phyloP scores from a whole-genome alignment of 2,888 invertebrate genomes.

The Teleogryllus oceanicus region DNA sequence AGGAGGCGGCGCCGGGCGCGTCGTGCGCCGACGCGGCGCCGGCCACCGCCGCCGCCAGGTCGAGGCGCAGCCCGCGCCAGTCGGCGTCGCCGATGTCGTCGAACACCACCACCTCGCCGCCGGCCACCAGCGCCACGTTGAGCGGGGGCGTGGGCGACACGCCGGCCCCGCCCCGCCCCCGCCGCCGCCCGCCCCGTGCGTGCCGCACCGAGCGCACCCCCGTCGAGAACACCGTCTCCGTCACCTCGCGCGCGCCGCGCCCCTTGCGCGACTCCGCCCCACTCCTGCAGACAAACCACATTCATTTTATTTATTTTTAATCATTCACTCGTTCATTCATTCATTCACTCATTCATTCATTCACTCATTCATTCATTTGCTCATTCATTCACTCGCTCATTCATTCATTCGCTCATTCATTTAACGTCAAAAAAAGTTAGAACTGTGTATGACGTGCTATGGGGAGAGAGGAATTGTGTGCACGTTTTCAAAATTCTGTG shows the following conservation, averaged over 20 bases:
- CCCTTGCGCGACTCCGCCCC: conserved; percentile 47
- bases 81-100: conserved; percentile 72
- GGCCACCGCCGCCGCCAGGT: conserved; percentile 24
- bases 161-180: conserved; percentile 45
- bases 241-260: conserved; percentile 54
- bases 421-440: too few relatives aligned
- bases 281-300: background rate
- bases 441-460: too few relatives aligned
- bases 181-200: conserved; percentile 49
- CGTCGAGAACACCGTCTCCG: conserved; percentile 60
- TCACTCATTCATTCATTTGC: too few relatives aligned
- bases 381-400: too few relatives aligned
- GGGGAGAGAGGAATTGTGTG: too few relatives aligned
- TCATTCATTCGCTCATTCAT: too few relatives aligned
- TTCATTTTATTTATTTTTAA: too few relatives aligned
- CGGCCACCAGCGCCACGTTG: conserved; percentile 60
- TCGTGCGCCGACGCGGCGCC: conserved; percentile 21
- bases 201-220: conserved; percentile 59
- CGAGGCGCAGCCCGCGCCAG: conserved; percentile 37
- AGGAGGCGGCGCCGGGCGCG: conserved; percentile 37
- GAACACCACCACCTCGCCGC: conserved; percentile 79
- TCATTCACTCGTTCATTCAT: too few relatives aligned
- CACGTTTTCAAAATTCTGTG: too few relatives aligned
- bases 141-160: conserved; percentile 3
- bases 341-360: too few relatives aligned